These are phyloP conservation scores for Cataglyphis altisquamis DNA, from an alignment of 2,888 invertebrate genomes.

Conservation along the genomic window DNA sequence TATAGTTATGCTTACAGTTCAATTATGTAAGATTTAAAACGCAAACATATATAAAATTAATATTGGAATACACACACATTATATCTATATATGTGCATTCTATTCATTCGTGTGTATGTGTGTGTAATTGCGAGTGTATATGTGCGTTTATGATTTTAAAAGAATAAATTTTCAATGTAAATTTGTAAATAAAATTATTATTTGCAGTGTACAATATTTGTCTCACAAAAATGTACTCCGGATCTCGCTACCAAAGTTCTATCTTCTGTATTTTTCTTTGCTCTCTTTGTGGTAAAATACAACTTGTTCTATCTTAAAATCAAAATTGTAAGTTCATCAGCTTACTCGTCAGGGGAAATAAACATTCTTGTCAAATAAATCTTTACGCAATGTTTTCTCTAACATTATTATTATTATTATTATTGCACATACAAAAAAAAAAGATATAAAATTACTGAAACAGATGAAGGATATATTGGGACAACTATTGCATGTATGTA, in stretches of 20 bases:
- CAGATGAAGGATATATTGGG: no score
- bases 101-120: not conserved
- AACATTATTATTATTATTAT: no score
- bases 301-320: not conserved
- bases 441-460: no score
- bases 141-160: not conserved
- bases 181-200: not conserved
- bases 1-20: no score
- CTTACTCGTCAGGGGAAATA: not conserved
- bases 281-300: not conserved
- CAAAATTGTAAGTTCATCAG: not conserved
- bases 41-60: no score
- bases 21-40: no score
- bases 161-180: not conserved
- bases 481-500: no score
- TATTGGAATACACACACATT: not conserved
- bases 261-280: not conserved
- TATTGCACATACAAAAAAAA: no score
- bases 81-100: no score
- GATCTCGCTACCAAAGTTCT: not conserved
- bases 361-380: no score
- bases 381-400: no score
- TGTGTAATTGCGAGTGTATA: not conserved
- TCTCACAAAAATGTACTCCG: not conserved
- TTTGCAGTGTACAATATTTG: conserved; percentile 17